Base-by-base conservation (phyloP, 2,888 invertebrate species). In the Pseudeuparius sepicola region DNA sequence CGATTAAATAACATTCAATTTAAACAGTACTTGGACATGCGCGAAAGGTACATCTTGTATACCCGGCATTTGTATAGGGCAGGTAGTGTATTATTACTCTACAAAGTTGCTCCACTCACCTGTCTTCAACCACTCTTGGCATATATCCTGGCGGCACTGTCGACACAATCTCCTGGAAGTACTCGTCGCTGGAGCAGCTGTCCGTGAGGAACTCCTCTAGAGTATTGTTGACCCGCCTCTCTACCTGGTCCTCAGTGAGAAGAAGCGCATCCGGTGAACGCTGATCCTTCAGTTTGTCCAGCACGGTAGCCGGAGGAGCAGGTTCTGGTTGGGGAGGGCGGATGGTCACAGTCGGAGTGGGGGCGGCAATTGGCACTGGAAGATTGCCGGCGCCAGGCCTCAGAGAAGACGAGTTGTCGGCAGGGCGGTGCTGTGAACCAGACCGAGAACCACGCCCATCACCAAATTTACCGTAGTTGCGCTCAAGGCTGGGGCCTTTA, bases 401-500 rank as follows among this genome's bases (percentile, higher is more conserved):
- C 17, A 54, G 50, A 13, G 45, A 39, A n/a, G 46, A 39, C 9
- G 47, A 39, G 34, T 34, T 39, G 23, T 44, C 48, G 25, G 42
- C 66, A 3, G 65, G 65, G 6, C 69, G 57, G 40, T 73, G 72
- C 40, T 73, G 70, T 27, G 73, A 74, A 34, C 73, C 70, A 23
- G 73, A 71, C 41, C 73, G 63, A 4, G 72, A 49, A 44, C 65
- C 62, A 27, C 70, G 61, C 32, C 65, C 64, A 45, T 67, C 69
- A 33, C 47, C 51, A 4, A 40, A 25, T 9, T 36, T 37, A 20
- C 50, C 50, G 25, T 50, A 48, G 30, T 44, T 49, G 23, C 60
- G 47, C 39, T 64, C 63, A 46, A 63, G 42, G 44, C 63, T 63
- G 3, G 58, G 51, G 13, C 63, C 60, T 46, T 63, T 63, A 6